Conservation (phyloP, 2,797 vertebrate species). For the Menidia menidia region DNA sequence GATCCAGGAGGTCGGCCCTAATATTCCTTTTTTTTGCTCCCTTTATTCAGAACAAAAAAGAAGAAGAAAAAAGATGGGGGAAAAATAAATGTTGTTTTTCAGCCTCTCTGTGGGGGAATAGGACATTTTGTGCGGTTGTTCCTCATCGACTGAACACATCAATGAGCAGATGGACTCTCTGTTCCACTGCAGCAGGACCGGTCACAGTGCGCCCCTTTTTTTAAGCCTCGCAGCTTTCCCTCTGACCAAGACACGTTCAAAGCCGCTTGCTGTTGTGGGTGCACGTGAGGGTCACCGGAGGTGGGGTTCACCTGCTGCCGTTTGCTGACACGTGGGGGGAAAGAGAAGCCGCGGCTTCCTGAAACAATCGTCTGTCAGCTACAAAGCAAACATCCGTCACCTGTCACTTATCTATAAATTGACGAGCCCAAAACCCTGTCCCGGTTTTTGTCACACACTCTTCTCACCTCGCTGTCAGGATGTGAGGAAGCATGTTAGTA, state of each 20-base stretch:
- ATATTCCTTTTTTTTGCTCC: not conserved
- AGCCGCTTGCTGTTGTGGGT: no score
- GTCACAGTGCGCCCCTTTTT: not conserved
- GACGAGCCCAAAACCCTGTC: conserved; percentile 10
- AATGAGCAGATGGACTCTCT: conserved; percentile 61
- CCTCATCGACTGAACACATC: conserved; percentile 62
- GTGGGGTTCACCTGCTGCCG: conserved; percentile 24
- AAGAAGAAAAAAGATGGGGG: no score
- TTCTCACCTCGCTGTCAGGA: conserved; percentile 24
- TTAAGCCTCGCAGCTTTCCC: conserved; percentile 18
- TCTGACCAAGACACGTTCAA: conserved; percentile 4
- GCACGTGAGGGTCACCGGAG: not conserved
- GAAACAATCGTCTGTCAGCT: conserved; percentile 47
- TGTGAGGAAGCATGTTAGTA: conserved; percentile 6
- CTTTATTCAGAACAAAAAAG: no score
- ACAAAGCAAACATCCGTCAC: conserved; percentile 9
- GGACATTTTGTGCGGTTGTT: conserved; percentile 67
- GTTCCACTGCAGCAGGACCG: conserved; percentile 18
- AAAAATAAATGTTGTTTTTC: not conserved
- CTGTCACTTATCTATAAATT: conserved; percentile 39
- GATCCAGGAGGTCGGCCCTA: conserved; percentile 43
- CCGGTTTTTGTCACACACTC: conserved; percentile 32
- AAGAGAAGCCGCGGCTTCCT: not conserved
- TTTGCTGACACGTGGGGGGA: not conserved
- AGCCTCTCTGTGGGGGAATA: conserved; percentile 49